These are phyloP conservation scores for Urocitellus parryii DNA, from an alignment of 2,113 vertebrate genomes.

Conservation along the genomic window DNA sequence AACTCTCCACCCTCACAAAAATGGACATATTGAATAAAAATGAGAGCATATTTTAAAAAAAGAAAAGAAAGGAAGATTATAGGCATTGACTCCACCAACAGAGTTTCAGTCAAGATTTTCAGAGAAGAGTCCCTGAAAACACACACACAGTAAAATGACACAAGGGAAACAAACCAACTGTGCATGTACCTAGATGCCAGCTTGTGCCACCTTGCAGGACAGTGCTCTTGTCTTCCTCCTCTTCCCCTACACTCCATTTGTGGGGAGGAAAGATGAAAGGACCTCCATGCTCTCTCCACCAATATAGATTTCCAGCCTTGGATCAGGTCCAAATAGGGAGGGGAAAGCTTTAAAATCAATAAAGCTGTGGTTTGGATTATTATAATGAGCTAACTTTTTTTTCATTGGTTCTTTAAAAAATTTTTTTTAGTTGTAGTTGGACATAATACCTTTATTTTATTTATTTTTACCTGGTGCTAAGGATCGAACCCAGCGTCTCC, in stretches of 20 bases:
- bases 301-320: background rate
- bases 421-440: too few relatives aligned
- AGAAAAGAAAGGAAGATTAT: too few relatives aligned
- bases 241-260: background rate
- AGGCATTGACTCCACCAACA: background rate
- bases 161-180: background rate
- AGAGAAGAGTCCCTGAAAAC: slow-evolving; percentile 49
- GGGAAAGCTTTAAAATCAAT: background rate
- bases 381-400: background rate
- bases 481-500: too few relatives aligned
- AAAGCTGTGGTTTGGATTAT: background rate
- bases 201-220: background rate
- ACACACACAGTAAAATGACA: background rate
- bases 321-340: background rate
- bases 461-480: too few relatives aligned
- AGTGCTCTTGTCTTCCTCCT: background rate
- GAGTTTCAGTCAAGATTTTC: background rate
- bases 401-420: too few relatives aligned
- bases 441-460: too few relatives aligned
- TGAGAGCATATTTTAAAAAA: slow-evolving; percentile 92
- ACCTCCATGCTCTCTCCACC: background rate
- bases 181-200: background rate
- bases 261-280: background rate
- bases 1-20: slow-evolving; percentile 71
- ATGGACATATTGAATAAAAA: slow-evolving; percentile 96